Base-by-base conservation (phyloP, 2,113 vertebrate species). In the Rhegmatorhina hoffmannsi region DNA sequence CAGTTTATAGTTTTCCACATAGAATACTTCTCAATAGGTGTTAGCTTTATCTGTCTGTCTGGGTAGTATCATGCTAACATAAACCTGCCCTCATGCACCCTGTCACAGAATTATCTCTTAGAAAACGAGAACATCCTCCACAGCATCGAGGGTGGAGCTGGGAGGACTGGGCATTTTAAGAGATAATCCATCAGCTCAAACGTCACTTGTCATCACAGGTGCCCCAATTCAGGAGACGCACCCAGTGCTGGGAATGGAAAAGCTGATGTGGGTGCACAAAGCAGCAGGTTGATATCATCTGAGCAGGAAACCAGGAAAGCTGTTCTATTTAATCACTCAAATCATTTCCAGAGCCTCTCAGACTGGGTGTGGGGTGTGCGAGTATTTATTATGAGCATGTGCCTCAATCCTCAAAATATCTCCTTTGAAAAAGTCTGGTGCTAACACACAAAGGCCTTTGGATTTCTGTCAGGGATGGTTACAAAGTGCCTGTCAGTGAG, bases 241-340 rank as follows among this genome's bases (percentile, higher is more conserved):
- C 96, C 97, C 96, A 96, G 81, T 34, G 36, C 84, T 96, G 95
- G 97, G 95, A 97, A 97, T 96, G 97, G 97, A 98, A 98, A 98
- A 97, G 86, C 91, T 97, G 97, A 98, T 81, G 70, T 0, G 17
- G 82, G 81, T 10, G 8, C 69, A 52, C 2, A 47, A 84, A 96
- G 72, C 90, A 67, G 76, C 1, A 7, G 66, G 60, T 53, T 96
- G 94, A 96, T 97, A 96, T 79, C 66, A 96, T 95, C 89, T n/a
- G 73, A 81, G 83, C 97, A 98, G 97, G 97, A 98, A 97, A 97
- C 40, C 80, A 91, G 95, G 83, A 96, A 90, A 80, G 52, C 62
- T 94, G 87, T 58, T 90, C 73, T 97, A 70, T 94, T 84, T 83
- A 90, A 84, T 73, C 84, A 69, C 87, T 78, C 87, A 53, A 92